Percentiles rank a stretch among this genome's conserved stretches.
These are phyloP conservation scores for Euura lappo DNA, from an alignment of 1,140 invertebrate species.

Conservation along the genomic window DNA sequence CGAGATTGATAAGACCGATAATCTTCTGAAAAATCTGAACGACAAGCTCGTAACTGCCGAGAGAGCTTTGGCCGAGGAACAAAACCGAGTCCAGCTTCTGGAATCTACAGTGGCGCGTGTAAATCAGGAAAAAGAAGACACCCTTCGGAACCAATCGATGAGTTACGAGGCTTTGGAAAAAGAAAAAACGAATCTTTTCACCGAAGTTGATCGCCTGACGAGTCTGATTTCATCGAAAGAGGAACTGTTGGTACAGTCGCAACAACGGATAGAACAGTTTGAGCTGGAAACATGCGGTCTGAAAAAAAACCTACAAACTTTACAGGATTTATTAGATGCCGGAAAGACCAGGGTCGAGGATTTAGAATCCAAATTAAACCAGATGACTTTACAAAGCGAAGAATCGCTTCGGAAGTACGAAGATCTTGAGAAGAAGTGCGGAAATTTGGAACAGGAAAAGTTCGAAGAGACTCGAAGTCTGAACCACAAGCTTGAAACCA, in stretches of 20 bases:
- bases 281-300: background rate
- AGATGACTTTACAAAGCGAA: background rate
- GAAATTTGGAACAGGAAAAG: slow-evolving; percentile 17
- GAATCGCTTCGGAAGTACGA: slow-evolving; percentile 10
- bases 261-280: background rate
- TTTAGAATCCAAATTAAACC: background rate
- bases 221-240: slow-evolving; percentile 4
- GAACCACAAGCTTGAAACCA: background rate
- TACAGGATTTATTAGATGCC: background rate
- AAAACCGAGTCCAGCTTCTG: background rate
- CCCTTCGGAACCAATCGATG: slow-evolving; percentile 27
- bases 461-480: slow-evolving; percentile 27
- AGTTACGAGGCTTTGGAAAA: slow-evolving; percentile 11
- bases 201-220: slow-evolving; percentile 7
- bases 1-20: background rate
- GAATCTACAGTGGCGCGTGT: background rate
- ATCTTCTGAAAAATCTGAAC: background rate
- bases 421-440: slow-evolving; percentile 12
- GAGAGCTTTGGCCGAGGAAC: background rate
- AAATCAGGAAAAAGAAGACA: slow-evolving; percentile 19
- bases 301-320: background rate
- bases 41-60: background rate
- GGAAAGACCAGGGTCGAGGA: background rate
- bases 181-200: background rate
- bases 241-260: background rate